A percentile compares a stretch with the other conserved stretches of the same genome.
These are phyloP conservation scores for Bufo gargarizans DNA, from an alignment of 2,113 vertebrate genomes.

Conservation along the genomic window DNA sequence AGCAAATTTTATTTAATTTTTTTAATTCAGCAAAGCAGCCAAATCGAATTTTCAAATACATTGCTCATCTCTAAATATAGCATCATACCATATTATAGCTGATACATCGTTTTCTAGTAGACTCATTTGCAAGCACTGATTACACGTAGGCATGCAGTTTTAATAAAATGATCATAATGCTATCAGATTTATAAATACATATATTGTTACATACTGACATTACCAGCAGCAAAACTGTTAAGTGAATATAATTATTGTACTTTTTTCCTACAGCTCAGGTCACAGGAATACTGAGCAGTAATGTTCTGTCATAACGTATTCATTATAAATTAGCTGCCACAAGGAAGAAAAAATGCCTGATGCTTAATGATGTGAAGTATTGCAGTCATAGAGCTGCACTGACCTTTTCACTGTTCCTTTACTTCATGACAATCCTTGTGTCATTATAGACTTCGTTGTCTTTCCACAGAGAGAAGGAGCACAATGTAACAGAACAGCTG, in stretches of 20 bases:
- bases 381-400: conserved; percentile 50
- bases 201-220: conserved; percentile 13
- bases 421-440: conserved; percentile 53
- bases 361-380: conserved; percentile 58
- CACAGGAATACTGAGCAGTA: conserved; percentile 46
- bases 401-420: conserved; percentile 55
- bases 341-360: conserved; percentile 40
- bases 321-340: conserved; percentile 56
- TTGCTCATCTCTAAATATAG: background rate
- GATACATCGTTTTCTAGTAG: background rate
- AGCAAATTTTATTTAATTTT: too few relatives aligned
- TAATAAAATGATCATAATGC: background rate
- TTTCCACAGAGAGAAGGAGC: conserved; percentile 31
- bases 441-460: conserved; percentile 47
- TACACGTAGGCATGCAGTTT: background rate
- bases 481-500: conserved; percentile 40
- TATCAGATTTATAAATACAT: background rate
- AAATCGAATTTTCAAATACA: too few relatives aligned
- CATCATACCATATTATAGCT: background rate
- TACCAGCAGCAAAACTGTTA: conserved; percentile 10
- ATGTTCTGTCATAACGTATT: conserved; percentile 57
- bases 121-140: background rate
- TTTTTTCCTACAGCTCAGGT: conserved; percentile 47
- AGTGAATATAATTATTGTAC: conserved; percentile 39
- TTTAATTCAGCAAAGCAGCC: too few relatives aligned